phyloP scores from a whole-genome alignment of 2,888 invertebrate species.

The Phortica magna region DNA sequence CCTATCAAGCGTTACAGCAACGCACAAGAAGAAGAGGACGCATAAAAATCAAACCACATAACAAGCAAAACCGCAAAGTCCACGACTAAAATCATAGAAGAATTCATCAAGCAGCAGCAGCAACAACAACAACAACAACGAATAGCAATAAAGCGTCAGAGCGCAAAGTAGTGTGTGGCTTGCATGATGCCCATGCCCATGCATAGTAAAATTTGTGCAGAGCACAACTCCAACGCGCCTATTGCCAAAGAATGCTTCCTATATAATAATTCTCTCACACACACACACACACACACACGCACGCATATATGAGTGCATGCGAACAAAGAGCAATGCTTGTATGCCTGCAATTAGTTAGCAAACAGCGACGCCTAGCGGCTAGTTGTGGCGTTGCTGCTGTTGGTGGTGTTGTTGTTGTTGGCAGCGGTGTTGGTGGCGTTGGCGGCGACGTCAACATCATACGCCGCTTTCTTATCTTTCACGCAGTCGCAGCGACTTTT shows the following conservation, averaged over 20 bases:
- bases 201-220: neutral
- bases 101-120: neutral
- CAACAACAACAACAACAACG: neutral
- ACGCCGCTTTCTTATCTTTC: constrained; percentile 4
- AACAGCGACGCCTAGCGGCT: too few relatives aligned
- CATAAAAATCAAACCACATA: constrained; percentile 13
- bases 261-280: neutral
- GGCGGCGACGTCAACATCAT: neutral
- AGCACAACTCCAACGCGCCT: neutral
- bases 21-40: neutral
- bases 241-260: neutral
- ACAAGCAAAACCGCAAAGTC: constrained; percentile 18
- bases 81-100: constrained; percentile 1
- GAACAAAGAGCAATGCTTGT: neutral
- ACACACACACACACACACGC: neutral
- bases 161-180: neutral
- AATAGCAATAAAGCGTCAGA: neutral
- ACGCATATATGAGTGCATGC: too few relatives aligned
- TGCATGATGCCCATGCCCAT: neutral
- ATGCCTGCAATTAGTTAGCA: neutral
- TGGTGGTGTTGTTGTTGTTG: neutral
- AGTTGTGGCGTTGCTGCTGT: too few relatives aligned
- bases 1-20: neutral
- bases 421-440: neutral
- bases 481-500: neutral